Evolutionary conservation across 30 jellyfish, hydroid and myxozoan genomes (phyloP).

Genomic region (Aurelia coerulea): DNA sequence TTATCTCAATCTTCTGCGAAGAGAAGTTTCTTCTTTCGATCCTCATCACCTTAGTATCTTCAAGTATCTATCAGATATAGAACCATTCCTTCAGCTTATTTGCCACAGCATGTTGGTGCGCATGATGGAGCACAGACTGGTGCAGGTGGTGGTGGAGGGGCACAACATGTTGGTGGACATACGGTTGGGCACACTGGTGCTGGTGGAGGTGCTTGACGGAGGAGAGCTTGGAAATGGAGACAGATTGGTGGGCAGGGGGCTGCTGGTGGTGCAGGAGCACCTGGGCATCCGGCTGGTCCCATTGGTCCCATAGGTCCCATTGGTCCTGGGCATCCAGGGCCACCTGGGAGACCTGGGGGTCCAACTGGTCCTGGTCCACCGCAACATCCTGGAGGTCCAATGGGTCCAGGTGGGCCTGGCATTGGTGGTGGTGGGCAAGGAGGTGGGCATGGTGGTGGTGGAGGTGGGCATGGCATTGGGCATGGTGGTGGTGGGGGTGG

Average conservation of each 20-base stretch:
- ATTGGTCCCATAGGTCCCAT: conserved; percentile 92
- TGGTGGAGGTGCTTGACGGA: conserved; percentile 87
- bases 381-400: conserved; percentile 85
- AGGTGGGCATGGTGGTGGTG: conserved; percentile 64
- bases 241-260: conserved; percentile 96
- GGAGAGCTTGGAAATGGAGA: conserved; percentile 88
- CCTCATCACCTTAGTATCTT: no score
- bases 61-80: no score
- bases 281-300: conserved; percentile 97
- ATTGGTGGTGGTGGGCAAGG: conserved; percentile 67
- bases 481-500: conserved; percentile 90
- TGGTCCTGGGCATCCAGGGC: conserved; percentile 87
- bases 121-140: conserved; percentile 85
- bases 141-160: conserved; percentile 89
- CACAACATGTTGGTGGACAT: conserved; percentile 82
- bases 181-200: conserved; percentile 77
- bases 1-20: no score
- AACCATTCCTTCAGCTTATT: conserved; percentile 13
- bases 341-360: conserved; percentile 97
- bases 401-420: conserved; percentile 94
- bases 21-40: no score
- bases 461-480: conserved; percentile 61
- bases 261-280: conserved; percentile 89
- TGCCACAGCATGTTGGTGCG: conserved; percentile 89
- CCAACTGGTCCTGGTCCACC: conserved; percentile 98